Percentiles rank a stretch among this genome's conserved stretches.
Evolutionary conservation across 2,888 invertebrate species (phyloP).

Genomic region (Hyppa rectilinea): DNA sequence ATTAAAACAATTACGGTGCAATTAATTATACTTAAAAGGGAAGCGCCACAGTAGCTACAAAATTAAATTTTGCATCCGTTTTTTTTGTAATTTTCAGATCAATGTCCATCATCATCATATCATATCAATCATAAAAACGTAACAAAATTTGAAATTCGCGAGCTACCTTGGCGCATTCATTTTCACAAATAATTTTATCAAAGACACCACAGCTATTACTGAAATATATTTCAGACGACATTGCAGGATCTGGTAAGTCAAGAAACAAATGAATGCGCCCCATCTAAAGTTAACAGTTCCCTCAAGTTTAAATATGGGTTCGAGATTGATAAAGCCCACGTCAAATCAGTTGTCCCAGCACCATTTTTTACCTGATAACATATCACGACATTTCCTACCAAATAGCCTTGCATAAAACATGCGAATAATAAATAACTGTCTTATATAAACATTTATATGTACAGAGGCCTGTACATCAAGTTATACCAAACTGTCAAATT

Average conservation of each 20-base stretch:
- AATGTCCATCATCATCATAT: too few relatives aligned
- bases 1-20: neutral
- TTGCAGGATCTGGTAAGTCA: neutral
- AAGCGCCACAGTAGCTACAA: too few relatives aligned
- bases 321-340: slow-evolving; percentile 20
- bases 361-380: slow-evolving; percentile 41
- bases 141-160: too few relatives aligned
- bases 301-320: slow-evolving; percentile 4
- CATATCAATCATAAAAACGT: too few relatives aligned
- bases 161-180: too few relatives aligned
- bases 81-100: too few relatives aligned
- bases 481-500: too few relatives aligned
- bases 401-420: slow-evolving; percentile 39
- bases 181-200: neutral
- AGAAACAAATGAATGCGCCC: slow-evolving; percentile 14
- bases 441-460: slow-evolving; percentile 42
- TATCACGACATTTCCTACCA: slow-evolving; percentile 41
- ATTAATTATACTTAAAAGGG: neutral
- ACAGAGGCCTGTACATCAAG: too few relatives aligned
- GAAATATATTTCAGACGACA: neutral
- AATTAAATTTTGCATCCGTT: too few relatives aligned
- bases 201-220: too few relatives aligned
- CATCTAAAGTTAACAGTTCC: neutral
- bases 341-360: slow-evolving; percentile 16
- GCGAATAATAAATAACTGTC: slow-evolving; percentile 48